Percentiles rank a stretch among this genome's conserved stretches.
These are phyloP conservation scores for Melinopterus prodromus DNA, from an alignment of 2,888 invertebrate genomes.

Conservation along the genomic window DNA sequence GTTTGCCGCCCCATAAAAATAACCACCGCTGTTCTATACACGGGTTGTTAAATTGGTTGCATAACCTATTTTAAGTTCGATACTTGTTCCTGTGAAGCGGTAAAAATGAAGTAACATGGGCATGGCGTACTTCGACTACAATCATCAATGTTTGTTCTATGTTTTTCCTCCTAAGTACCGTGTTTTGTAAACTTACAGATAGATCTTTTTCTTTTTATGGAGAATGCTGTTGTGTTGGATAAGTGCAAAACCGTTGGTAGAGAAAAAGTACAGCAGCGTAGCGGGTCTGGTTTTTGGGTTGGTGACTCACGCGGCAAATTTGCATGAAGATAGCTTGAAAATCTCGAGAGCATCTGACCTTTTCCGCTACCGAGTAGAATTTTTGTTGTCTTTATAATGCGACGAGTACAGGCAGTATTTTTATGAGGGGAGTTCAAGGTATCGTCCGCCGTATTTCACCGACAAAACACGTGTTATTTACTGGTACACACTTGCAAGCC, in stretches of 20 bases:
- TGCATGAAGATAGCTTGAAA: background rate
- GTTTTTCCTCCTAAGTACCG: too few relatives aligned
- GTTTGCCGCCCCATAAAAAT: too few relatives aligned
- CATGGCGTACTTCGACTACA: too few relatives aligned
- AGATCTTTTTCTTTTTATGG: background rate
- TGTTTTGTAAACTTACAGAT: too few relatives aligned
- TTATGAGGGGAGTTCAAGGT: background rate
- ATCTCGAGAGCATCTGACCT: background rate
- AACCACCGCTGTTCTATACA: too few relatives aligned
- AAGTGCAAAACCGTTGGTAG: background rate
- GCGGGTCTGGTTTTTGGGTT: background rate
- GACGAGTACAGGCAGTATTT: background rate
- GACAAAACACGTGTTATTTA: background rate
- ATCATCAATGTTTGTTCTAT: too few relatives aligned
- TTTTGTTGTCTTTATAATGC: background rate
- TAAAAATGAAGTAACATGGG: too few relatives aligned
- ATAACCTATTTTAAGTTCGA: too few relatives aligned
- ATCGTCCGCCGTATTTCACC: background rate
- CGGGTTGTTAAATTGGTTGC: too few relatives aligned
- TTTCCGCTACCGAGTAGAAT: constrained; percentile 4
- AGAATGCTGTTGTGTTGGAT: background rate
- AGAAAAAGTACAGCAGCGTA: background rate
- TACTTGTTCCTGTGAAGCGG: too few relatives aligned
- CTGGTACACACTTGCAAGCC: background rate
- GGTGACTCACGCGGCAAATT: background rate